These are phyloP conservation scores for Drosophila mettleri DNA, from an alignment of 2,888 invertebrate species.

Conservation along the genomic window DNA sequence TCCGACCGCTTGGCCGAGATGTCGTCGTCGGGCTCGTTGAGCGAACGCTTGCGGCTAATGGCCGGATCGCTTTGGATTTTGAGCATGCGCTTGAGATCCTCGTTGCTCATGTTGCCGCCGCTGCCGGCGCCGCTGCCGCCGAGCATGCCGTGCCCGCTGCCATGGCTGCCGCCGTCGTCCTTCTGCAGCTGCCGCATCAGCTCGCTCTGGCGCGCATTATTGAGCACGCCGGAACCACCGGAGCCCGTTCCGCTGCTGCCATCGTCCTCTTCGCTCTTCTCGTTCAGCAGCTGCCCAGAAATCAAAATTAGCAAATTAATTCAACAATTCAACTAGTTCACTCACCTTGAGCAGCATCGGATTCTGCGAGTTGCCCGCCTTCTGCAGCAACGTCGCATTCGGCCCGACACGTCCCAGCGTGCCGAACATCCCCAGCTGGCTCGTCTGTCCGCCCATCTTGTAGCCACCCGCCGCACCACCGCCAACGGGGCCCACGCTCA, in stretches of 20 bases:
- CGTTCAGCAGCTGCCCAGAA: conserved; percentile 92
- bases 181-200: conserved; percentile 86
- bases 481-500: conserved; percentile 40
- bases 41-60: conserved; percentile 87
- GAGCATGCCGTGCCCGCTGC: conserved; percentile 70
- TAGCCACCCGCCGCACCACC: conserved; percentile 57
- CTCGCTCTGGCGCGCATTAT: conserved; percentile 85
- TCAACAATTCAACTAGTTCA: no score
- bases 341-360: conserved; percentile 89
- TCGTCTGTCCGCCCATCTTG: conserved; percentile 66
- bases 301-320: no score
- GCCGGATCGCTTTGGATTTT: conserved; percentile 84
- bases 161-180: conserved; percentile 80
- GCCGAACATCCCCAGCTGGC: conserved; percentile 57
- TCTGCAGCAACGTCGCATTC: conserved; percentile 63
- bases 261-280: conserved; percentile 92
- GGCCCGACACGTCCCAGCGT: conserved; percentile 39
- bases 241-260: conserved; percentile 82
- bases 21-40: conserved; percentile 87
- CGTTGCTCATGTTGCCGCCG: conserved; percentile 82
- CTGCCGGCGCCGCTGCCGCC: conserved; percentile 28
- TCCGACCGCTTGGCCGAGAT: conserved; percentile 83
- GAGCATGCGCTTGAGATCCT: conserved; percentile 84
- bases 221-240: conserved; percentile 78
- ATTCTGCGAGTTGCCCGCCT: conserved; percentile 85